Evolutionary conservation across 23 tunicate species (phyloP), one percentile per base, ranked within the genome.

Genomic region (Trididemnum clinides): DNA sequence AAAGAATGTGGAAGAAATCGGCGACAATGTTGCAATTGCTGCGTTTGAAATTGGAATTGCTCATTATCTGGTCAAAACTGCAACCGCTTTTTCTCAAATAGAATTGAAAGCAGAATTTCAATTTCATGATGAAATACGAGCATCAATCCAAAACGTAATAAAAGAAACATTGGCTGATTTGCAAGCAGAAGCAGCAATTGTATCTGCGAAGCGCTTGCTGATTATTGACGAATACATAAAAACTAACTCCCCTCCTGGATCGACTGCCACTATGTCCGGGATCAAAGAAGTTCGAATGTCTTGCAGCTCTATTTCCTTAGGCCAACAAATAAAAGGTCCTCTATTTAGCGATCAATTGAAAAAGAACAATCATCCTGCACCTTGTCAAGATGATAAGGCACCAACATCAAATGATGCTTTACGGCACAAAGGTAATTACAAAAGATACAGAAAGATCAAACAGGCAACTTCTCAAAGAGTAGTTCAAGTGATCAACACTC

Each of bases 141-240:
- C 65, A 26, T 81, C 63, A 34, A 82, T 87, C 12, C 20, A 39
- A 28, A 82, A 51, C 4, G 51, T 26, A 6, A 80, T 69, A 19
- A 50, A 82, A 1, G 74, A 38, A 30, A 51, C 51, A 34, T 37
- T 87, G 23, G 88, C 88, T 49, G 78, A 62, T 22, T 78, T 30
- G 6, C 39, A 57, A 33, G 31, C 89, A 1, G 33, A 72, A 6
- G 31, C 36, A 1, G 79, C 86, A 29, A 85, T 91, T 49, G 34
- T 32, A 2, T 71, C 57, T 49, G 96, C 75, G 1, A 51, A 84
- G 34, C 83, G 96, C 30, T 7, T 33, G 1, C 12, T 87, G 0
- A 91, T 91, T 7, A 74, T 91, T 18, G 71, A 91, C 72, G 65
- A 77, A 12, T 89, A 57, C 71, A 65, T 89, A 20, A 50, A 64